Conservation (phyloP, 2,797 vertebrate genomes). For the Megaceryle alcyon region DNA sequence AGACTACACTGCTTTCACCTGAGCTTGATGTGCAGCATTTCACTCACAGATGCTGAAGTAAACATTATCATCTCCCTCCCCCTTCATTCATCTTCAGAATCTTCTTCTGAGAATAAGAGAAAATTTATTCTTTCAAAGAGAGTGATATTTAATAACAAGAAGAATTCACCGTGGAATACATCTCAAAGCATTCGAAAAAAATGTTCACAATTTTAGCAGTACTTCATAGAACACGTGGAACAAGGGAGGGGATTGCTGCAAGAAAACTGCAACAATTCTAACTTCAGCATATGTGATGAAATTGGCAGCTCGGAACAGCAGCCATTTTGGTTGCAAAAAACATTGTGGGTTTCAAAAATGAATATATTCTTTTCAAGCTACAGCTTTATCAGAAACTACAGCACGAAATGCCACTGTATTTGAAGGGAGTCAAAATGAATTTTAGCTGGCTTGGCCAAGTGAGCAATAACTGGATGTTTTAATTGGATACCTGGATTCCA, state of each 20-base stretch:
- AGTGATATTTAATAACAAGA: background rate
- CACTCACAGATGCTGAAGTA: background rate
- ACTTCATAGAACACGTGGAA: background rate
- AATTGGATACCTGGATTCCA: background rate
- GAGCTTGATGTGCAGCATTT: accelerated
- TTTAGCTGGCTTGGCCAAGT: background rate
- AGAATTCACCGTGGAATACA: background rate
- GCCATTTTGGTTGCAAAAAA: background rate
- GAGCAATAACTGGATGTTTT: background rate
- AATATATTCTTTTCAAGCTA: background rate
- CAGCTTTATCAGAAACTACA: background rate
- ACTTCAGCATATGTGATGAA: background rate
- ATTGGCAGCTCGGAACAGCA: background rate
- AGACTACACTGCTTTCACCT: accelerated
- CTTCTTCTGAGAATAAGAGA: background rate
- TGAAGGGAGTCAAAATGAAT: background rate
- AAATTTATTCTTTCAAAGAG: background rate
- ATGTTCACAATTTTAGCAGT: background rate
- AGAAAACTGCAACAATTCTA: background rate
- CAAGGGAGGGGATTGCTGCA: background rate
- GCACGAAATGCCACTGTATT: background rate
- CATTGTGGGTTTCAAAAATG: background rate
- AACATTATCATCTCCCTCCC: background rate
- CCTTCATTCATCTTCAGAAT: background rate
- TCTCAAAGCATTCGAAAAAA: background rate